Conservation (phyloP, 1,140 invertebrate genomes). For the Leptinotarsa lineolata region DNA sequence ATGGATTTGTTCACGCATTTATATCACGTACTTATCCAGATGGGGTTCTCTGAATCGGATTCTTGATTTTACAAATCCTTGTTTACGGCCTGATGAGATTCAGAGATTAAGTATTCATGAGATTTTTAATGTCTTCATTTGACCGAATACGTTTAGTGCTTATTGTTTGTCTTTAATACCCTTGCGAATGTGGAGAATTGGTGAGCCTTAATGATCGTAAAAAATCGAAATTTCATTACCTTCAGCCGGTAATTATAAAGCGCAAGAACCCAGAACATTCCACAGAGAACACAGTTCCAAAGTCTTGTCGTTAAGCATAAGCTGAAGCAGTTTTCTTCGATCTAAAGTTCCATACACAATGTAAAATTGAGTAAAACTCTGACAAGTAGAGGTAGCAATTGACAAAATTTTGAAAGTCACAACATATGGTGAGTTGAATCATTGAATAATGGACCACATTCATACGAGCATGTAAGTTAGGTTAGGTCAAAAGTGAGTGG, state of each 20-base stretch:
- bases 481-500: too few species aligned
- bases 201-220: neutral
- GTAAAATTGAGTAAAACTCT: too few species aligned
- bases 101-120: constrained; percentile 17
- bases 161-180: neutral
- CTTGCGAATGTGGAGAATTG: neutral
- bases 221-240: neutral
- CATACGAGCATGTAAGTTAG: too few species aligned
- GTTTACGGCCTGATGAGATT: constrained; percentile 15
- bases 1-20: constrained; percentile 21
- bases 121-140: constrained; percentile 17
- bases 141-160: constrained; percentile 11
- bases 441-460: too few species aligned
- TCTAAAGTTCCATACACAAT: too few species aligned
- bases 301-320: too few species aligned
- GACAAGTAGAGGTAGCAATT: too few species aligned
- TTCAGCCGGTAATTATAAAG: neutral
- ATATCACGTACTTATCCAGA: constrained; percentile 20
- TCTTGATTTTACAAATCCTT: constrained; percentile 21
- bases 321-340: too few species aligned
- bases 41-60: constrained; percentile 4
- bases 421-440: too few species aligned
- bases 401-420: too few species aligned
- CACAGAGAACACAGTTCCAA: too few species aligned
- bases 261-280: too few species aligned